Base-by-base conservation (phyloP, 1,140 invertebrate genomes). In the Palaemon carinicauda region DNA sequence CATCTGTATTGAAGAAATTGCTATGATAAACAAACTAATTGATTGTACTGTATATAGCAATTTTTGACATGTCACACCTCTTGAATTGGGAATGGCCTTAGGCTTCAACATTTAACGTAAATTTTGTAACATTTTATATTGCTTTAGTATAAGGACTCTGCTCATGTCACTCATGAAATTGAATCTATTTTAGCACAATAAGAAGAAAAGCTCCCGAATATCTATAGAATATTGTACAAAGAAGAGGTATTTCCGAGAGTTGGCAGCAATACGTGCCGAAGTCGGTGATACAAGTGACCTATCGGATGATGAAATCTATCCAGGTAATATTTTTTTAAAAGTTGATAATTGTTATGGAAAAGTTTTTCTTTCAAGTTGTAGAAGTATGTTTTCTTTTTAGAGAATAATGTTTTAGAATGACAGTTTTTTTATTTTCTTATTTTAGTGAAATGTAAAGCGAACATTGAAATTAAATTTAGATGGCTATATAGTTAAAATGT, bases 221-320 rank as follows among this genome's bases (percentile, higher is more conserved):
- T 90, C 78, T 50, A 60, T 88, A 78, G 79, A 91, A 90, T 75
- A 85, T 88, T 91, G 87, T 90, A 93, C 91, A 80, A 94, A 89
- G 91, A 93, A 71, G 91, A 91, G 92, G 75, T 94, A 94, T 90
- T 93, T 93, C 53, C 91, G 92, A 53, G 92, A 93, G 73, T 91
- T 94, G 27, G 90, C 92, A 29, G 92, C 93, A 69, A 92, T 93
- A 5, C 90, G 91, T 89, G 91, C 91, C 90, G 92, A 93, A 92
- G 93, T 95, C 56, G 95, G 94, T 75, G 92, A 94, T 89, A 90
- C 93, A 90, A 92, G 94, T 89, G 93, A 95, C 88, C 94, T 94
- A 90, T 94, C 95, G 87, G 93, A 94, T 88, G 93, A 95, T 93
- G 94, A 95, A 90, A 94, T 94, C 90, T 95, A 94, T 91, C 94